Evolutionary conservation across 2,888 invertebrate species (phyloP).

Genomic region (Athrips mouffetella): DNA sequence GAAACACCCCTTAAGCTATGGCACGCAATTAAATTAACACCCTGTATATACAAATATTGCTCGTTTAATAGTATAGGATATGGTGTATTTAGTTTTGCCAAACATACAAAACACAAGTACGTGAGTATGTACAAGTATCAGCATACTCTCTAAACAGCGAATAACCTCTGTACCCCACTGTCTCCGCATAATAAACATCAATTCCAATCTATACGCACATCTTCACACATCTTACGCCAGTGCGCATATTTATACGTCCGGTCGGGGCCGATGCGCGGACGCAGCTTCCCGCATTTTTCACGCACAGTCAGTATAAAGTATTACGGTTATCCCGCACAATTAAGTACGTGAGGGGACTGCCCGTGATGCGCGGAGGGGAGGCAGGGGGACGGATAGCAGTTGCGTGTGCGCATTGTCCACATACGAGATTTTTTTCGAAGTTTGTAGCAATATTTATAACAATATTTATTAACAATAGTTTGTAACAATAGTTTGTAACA

Average conservation of each 20-base stretch:
- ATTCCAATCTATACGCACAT: not conserved
- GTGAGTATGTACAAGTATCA: no score
- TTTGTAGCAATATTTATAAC: no score
- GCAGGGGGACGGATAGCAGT: no score
- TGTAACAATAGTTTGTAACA: no score
- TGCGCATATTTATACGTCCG: conserved; percentile 1
- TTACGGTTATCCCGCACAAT: conserved; percentile 13
- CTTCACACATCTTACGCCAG: not conserved
- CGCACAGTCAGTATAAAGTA: conserved; percentile 1
- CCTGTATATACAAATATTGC: no score
- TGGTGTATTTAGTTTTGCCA: no score
- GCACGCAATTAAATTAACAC: no score
- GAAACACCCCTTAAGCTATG: no score
- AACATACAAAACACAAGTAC: no score
- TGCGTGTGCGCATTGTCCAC: conserved; percentile 11
- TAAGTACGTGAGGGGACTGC: conserved; percentile 20
- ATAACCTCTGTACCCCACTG: not conserved
- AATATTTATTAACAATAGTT: no score
- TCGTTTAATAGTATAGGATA: no score
- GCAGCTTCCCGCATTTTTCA: conserved; percentile 7
- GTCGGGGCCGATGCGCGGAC: not conserved
- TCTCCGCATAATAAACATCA: not conserved
- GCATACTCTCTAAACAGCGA: no score
- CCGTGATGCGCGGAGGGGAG: not conserved
- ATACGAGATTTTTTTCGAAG: not conserved